Conservation (phyloP, 2,888 invertebrate species). For the Drosophila demipolita region DNA sequence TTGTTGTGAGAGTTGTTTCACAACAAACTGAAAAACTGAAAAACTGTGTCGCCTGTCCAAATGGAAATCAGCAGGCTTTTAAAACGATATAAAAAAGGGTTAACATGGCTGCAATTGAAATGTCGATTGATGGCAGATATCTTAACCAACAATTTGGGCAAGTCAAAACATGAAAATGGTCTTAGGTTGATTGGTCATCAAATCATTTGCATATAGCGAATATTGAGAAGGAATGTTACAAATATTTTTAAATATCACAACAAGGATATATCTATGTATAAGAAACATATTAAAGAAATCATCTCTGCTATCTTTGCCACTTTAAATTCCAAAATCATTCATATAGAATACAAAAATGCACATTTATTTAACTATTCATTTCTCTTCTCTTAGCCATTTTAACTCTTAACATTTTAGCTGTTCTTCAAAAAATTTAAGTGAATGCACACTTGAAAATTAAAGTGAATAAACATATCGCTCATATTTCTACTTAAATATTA, state of each 20-base stretch:
- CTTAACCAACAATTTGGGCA: too few species aligned
- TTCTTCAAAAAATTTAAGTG: background rate
- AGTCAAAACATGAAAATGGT: too few species aligned
- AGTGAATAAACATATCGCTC: background rate
- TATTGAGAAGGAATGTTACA: too few species aligned
- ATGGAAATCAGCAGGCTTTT: constrained; percentile 45
- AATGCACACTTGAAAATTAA: background rate
- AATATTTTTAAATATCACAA: too few species aligned
- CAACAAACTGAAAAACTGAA: constrained; percentile 23
- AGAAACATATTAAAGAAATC: background rate
- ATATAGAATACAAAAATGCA: background rate
- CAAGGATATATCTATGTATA: background rate
- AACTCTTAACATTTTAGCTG: background rate
- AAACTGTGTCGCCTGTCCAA: constrained; percentile 43
- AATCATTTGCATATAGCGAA: too few species aligned
- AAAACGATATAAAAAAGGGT: constrained; percentile 12
- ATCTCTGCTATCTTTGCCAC: background rate
- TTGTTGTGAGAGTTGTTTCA: constrained; percentile 22
- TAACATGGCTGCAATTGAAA: too few species aligned
- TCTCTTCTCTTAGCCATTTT: background rate
- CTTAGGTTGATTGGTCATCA: too few species aligned
- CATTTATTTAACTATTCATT: background rate
- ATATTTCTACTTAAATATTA: background rate
- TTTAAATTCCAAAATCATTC: background rate
- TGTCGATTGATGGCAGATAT: too few species aligned